These are phyloP conservation scores for Caenorhabditis sp. DNA, from an alignment of 2,888 invertebrate species.

Conservation along the genomic window DNA sequence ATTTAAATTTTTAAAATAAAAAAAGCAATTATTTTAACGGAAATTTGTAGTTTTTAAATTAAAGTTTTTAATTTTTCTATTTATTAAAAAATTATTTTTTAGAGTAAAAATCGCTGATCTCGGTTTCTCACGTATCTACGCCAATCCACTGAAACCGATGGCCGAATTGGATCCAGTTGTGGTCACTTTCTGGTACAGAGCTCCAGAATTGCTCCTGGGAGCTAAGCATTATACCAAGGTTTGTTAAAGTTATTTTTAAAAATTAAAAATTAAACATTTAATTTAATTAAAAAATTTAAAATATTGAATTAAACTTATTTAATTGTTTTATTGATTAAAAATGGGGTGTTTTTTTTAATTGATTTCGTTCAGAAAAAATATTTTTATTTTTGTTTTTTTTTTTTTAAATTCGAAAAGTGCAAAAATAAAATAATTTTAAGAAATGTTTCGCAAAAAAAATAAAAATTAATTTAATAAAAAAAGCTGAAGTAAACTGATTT, in stretches of 20 bases:
- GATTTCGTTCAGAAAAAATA: neutral
- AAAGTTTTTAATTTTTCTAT: neutral
- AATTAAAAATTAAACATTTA: neutral
- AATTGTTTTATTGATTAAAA: neutral
- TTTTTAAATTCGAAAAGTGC: neutral
- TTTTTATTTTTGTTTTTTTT: neutral
- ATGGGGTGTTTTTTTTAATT: neutral
- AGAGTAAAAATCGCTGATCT: conserved; percentile 89
- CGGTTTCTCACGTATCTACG: conserved; percentile 98
- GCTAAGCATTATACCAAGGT: conserved; percentile 83
- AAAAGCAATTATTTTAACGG: no score
- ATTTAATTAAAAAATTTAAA: neutral
- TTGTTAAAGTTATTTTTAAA: neutral
- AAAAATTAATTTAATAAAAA: neutral
- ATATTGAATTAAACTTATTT: neutral
- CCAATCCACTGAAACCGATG: conserved; percentile 96
- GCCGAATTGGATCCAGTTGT: conserved; percentile 99
- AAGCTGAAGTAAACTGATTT: neutral
- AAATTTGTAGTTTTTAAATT: no score
- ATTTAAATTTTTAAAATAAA: conserved; percentile 16
- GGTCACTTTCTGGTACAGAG: conserved; percentile 98
- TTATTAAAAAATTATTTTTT: conserved; percentile 1
- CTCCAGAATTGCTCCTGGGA: conserved; percentile 89
- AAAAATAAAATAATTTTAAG: neutral
- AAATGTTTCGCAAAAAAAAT: neutral